Conservation (phyloP, 2,888 invertebrate species). For the Ctenicera cuprea region DNA sequence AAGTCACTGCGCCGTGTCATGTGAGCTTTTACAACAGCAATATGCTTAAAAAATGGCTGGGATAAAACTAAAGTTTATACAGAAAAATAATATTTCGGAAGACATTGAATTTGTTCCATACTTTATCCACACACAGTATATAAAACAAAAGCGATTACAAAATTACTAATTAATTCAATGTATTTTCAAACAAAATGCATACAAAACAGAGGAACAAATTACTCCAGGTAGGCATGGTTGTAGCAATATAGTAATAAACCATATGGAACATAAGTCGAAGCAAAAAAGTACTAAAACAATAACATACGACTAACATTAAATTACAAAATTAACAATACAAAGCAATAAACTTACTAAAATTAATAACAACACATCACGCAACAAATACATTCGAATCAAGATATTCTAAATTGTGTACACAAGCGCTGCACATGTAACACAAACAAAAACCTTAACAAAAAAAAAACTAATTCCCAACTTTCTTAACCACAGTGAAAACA, state of each 20-base stretch:
- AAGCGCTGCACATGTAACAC: conserved; percentile 11
- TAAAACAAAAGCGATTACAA: no score
- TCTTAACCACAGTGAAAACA: conserved; percentile 37
- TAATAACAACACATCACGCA: conserved; percentile 47
- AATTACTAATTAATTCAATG: no score
- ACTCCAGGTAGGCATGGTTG: not conserved
- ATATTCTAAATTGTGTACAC: conserved; percentile 27
- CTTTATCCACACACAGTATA: no score
- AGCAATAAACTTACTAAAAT: conserved; percentile 39
- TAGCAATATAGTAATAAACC: conserved; percentile 15
- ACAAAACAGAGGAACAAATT: no score
- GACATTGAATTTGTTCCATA: no score
- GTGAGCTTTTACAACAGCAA: no score
- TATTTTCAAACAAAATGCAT: no score
- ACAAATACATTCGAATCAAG: conserved; percentile 45
- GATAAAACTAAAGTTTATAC: no score
- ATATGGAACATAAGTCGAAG: conserved; percentile 10
- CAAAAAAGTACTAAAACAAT: not conserved
- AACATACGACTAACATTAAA: conserved; percentile 33
- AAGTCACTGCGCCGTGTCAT: no score
- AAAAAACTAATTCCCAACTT: conserved; percentile 27
- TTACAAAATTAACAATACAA: conserved; percentile 47
- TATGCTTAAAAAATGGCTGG: no score
- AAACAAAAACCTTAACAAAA: conserved; percentile 1
- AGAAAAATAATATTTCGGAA: no score